Conservation (phyloP, 2,888 invertebrate genomes). For the Eristalis intricaria region DNA sequence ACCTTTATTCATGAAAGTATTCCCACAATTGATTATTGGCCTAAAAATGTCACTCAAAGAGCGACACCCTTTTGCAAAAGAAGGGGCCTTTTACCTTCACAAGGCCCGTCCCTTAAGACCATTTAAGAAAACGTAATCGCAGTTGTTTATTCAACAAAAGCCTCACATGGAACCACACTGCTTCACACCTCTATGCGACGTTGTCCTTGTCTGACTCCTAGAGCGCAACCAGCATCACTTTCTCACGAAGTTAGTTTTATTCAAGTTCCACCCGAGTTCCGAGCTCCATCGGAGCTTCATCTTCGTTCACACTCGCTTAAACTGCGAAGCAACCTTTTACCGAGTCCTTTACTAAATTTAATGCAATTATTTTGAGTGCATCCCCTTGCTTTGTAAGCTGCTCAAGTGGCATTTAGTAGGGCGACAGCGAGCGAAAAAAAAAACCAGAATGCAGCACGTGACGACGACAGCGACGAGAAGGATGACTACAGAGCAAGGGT, state of each 20-base stretch:
- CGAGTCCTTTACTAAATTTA: conserved; percentile 66
- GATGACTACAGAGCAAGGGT: not conserved
- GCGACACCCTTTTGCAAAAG: too few relatives aligned
- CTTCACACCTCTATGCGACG: not conserved
- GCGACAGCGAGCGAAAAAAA: conserved; percentile 36
- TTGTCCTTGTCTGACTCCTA: not conserved
- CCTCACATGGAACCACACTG: not conserved
- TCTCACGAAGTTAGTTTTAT: not conserved
- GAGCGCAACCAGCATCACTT: not conserved
- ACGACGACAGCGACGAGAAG: not conserved
- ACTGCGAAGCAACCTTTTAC: conserved; percentile 68
- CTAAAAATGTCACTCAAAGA: too few relatives aligned
- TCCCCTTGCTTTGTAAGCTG: conserved; percentile 67
- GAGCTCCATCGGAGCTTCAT: conserved; percentile 20
- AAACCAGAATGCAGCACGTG: not conserved
- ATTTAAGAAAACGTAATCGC: not conserved
- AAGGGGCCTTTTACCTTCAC: not conserved
- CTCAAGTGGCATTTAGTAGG: conserved; percentile 69
- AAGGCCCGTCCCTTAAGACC: not conserved
- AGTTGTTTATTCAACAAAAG: not conserved
- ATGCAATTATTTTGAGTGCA: conserved; percentile 72
- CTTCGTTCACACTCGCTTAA: conserved; percentile 69
- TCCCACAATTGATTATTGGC: too few relatives aligned
- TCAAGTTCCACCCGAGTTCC: not conserved
- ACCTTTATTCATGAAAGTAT: too few relatives aligned